Conservation (phyloP, 1,140 invertebrate species). For the Cherax quadricarinatus region DNA sequence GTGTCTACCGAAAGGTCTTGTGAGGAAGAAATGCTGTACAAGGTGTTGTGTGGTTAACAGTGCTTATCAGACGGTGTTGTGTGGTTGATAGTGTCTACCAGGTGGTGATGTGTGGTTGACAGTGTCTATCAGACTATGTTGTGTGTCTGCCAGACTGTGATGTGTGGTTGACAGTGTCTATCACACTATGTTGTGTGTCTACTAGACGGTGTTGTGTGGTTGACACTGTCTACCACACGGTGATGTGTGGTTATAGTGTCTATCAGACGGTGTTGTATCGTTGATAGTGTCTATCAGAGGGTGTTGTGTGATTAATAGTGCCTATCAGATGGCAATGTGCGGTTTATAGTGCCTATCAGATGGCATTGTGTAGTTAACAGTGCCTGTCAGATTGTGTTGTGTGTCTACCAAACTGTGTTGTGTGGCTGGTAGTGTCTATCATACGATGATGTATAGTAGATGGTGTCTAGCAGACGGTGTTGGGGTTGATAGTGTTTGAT, state of each 20-base stretch:
- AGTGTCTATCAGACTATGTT: background rate
- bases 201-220: too few relatives aligned
- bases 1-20: too few relatives aligned
- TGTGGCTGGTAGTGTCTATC: too few relatives aligned
- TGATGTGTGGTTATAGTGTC: too few relatives aligned
- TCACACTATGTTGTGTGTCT: background rate
- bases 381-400: background rate
- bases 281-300: background rate
- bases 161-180: background rate
- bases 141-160: background rate
- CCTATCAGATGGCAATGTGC: background rate
- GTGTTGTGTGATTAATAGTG: background rate
- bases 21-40: too few relatives aligned
- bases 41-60: too few relatives aligned
- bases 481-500: background rate
- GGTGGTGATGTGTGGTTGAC: background rate
- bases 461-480: background rate
- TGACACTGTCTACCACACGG: too few relatives aligned
- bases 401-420: too few relatives aligned
- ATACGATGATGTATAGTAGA: background rate
- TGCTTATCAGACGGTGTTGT: background rate
- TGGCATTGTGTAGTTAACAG: background rate
- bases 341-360: background rate
- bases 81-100: background rate
- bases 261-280: background rate